phyloP scores from a whole-genome alignment of 2,797 vertebrate genomes.

The Euphonia xanthogaster region DNA sequence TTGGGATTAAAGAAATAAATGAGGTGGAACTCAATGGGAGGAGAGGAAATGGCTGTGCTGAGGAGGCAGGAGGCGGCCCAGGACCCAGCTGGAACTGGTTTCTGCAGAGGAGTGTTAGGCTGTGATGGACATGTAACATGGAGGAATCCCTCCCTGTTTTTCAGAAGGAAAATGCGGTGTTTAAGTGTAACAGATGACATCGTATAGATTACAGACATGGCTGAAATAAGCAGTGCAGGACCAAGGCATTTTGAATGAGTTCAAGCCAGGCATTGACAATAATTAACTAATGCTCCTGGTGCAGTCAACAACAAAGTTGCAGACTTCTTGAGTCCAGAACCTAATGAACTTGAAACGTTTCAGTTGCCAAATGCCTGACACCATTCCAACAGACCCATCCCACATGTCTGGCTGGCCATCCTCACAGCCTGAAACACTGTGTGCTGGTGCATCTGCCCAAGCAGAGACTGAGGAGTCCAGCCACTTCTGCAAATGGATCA shows the following conservation, averaged over 20 bases:
- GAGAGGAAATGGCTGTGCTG: neutral
- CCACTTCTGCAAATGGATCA: neutral
- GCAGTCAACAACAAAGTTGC: neutral
- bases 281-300: neutral
- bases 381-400: neutral
- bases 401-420: neutral
- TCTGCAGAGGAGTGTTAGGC: neutral
- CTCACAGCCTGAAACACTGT: neutral
- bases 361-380: neutral
- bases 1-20: slow-evolving; percentile 15
- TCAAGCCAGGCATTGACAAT: neutral
- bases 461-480: neutral
- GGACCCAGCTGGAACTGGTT: neutral
- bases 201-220: neutral
- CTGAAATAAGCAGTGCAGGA: neutral
- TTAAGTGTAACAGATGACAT: neutral
- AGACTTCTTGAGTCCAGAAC: neutral
- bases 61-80: neutral
- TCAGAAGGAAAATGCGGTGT: neutral
- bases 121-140: neutral
- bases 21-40: slow-evolving; percentile 14
- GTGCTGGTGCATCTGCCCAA: neutral
- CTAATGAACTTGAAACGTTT: neutral
- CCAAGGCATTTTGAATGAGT: neutral
- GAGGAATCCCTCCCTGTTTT: neutral